A percentile compares a stretch with the other conserved stretches of the same genome.
Evolutionary conservation across 2,797 vertebrate species (phyloP).

Genomic region (Rhinoraja longicauda): DNA sequence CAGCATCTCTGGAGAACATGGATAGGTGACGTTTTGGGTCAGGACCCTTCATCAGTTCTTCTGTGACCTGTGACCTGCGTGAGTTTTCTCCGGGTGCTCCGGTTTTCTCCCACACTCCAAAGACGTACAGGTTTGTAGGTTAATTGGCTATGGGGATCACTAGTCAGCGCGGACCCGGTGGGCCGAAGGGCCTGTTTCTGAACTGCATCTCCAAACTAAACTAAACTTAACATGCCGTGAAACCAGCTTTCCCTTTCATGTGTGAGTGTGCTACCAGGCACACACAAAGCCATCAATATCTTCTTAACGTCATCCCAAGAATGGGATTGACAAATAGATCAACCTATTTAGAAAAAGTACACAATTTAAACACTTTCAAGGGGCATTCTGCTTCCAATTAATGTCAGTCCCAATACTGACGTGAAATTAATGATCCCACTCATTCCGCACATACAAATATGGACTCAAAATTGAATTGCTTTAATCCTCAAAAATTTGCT

Average conservation of each 20-base stretch:
- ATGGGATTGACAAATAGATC: conserved; percentile 8
- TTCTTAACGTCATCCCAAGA: conserved; percentile 20
- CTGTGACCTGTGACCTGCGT: no score
- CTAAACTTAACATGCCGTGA: neutral
- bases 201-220: no score
- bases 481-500: neutral
- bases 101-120: no score
- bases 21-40: no score
- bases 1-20: no score
- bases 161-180: no score
- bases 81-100: no score
- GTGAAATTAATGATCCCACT: conserved; percentile 8
- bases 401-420: conserved; percentile 17
- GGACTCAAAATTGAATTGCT: conserved; percentile 13
- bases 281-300: neutral
- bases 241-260: conserved; percentile 22
- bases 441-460: neutral
- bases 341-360: conserved; percentile 22
- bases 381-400: conserved; percentile 7
- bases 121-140: no score
- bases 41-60: no score
- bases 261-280: neutral
- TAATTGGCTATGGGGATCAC: no score
- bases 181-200: no score
- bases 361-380: neutral